A percentile compares a stretch with the other conserved stretches of the same genome.
Conservation (phyloP, 1,140 invertebrate species). For the Oncopodura yosiiana region DNA sequence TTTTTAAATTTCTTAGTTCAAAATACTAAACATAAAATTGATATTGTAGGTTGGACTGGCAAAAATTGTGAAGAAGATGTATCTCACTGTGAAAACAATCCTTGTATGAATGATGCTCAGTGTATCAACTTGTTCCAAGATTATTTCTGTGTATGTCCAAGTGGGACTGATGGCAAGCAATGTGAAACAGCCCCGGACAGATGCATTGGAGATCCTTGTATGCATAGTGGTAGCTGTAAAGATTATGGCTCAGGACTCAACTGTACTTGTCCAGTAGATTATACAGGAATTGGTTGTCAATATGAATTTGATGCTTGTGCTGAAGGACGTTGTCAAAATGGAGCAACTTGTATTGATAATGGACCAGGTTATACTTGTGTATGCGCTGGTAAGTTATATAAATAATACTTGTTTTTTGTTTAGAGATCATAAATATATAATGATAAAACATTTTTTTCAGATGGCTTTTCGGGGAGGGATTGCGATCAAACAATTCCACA, state of each 20-base stretch:
- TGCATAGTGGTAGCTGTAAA: slow-evolving; percentile 86
- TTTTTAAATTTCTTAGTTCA: background rate
- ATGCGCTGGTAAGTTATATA: no score
- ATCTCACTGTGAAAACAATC: slow-evolving; percentile 68
- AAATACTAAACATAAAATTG: background rate
- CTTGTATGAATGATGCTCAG: slow-evolving; percentile 83
- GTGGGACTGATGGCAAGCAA: slow-evolving; percentile 47
- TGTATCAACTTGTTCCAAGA: slow-evolving; percentile 91
- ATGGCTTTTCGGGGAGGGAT: slow-evolving; percentile 56
- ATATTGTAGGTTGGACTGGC: slow-evolving; percentile 68
- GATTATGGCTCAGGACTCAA: slow-evolving; percentile 91
- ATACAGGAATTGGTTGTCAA: slow-evolving; percentile 78
- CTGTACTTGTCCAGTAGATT: slow-evolving; percentile 78
- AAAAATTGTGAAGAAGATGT: slow-evolving; percentile 75
- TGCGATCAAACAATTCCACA: slow-evolving; percentile 88
- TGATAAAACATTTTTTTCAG: slow-evolving; percentile 2
- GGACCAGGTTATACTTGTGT: slow-evolving; percentile 73
- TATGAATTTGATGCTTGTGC: slow-evolving; percentile 88
- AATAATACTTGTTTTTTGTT: no score
- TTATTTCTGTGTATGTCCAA: slow-evolving; percentile 93
- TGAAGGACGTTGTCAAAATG: slow-evolving; percentile 78
- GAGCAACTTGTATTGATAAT: slow-evolving; percentile 77
- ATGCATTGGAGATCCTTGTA: slow-evolving; percentile 90
- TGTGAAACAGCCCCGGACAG: slow-evolving; percentile 71
- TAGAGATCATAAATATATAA: no score